Conservation (phyloP, 2,113 vertebrate species). For the Leptodactylus fuscus region DNA sequence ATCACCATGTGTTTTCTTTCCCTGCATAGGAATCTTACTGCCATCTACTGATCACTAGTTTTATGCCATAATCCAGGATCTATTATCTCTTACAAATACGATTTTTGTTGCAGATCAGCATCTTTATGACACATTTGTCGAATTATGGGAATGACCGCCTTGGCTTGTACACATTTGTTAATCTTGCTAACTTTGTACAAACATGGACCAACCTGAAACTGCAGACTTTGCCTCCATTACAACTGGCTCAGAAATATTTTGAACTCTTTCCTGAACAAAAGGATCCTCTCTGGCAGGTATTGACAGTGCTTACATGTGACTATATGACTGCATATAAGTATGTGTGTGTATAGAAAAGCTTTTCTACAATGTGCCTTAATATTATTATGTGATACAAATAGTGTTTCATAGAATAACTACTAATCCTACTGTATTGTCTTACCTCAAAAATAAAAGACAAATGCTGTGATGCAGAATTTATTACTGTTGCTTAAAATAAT, state of each 20-base stretch:
- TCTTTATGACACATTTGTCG: constrained; percentile 98
- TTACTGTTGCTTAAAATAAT: too few species aligned
- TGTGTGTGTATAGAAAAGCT: not conserved
- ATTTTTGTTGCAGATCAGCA: constrained; percentile 86
- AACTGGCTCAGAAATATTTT: constrained; percentile 95
- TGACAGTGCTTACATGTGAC: not conserved
- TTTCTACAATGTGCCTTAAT: not conserved
- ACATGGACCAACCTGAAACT: constrained; percentile 90
- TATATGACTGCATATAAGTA: not conserved
- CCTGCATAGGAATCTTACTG: not conserved
- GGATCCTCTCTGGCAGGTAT: constrained; percentile 96
- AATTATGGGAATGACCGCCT: constrained; percentile 98
- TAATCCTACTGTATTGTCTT: too few species aligned
- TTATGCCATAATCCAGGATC: constrained; percentile 1
- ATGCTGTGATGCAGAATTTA: too few species aligned
- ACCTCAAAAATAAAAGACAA: too few species aligned
- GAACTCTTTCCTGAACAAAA: constrained; percentile 93
- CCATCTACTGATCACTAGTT: not conserved
- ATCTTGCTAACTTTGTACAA: constrained; percentile 89
- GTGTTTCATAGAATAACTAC: not conserved
- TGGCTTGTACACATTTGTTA: constrained; percentile 93
- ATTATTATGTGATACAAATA: not conserved
- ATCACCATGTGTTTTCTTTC: constrained; percentile 1
- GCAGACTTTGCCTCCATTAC: constrained; percentile 87
- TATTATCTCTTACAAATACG: constrained; percentile 31